A percentile compares a stretch with the other conserved stretches of the same genome.
phyloP scores from a whole-genome alignment of 2,888 invertebrate genomes.

The Shargacucullia verbasci region DNA sequence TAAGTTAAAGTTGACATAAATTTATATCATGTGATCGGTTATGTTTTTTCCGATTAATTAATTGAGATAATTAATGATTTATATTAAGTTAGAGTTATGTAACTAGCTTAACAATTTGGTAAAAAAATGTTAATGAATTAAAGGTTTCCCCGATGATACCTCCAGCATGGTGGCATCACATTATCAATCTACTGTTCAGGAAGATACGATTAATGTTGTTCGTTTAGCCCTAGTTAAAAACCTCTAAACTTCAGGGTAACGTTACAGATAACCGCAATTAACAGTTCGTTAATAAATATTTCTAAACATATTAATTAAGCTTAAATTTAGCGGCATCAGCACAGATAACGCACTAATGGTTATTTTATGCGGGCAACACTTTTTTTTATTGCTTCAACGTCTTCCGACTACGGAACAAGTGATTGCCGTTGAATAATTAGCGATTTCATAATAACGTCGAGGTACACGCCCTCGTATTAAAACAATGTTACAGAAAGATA shows the following conservation, averaged over 20 bases:
- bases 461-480: slow-evolving; percentile 33
- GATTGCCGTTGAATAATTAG: slow-evolving; percentile 47
- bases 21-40: slow-evolving; percentile 11
- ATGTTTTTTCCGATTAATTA: slow-evolving; percentile 8
- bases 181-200: neutral
- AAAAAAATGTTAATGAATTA: no score
- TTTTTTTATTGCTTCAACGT: slow-evolving; percentile 32
- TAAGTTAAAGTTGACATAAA: slow-evolving; percentile 5
- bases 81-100: neutral
- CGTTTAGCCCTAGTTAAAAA: slow-evolving; percentile 9
- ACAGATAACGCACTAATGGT: slow-evolving; percentile 42
- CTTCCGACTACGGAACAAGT: slow-evolving; percentile 49
- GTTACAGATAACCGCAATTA: slow-evolving; percentile 33
- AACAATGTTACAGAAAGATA: slow-evolving; percentile 14
- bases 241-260: slow-evolving; percentile 34
- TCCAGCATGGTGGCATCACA: neutral
- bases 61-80: no score
- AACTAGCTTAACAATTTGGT: no score
- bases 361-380: slow-evolving; percentile 47
- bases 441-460: slow-evolving; percentile 44
- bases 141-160: no score
- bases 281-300: slow-evolving; percentile 39
- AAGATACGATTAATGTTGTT: neutral
- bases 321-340: slow-evolving; percentile 34
- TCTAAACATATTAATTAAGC: slow-evolving; percentile 39